Conservation (phyloP, 2,797 vertebrate species). For the Lerista edwardsae region DNA sequence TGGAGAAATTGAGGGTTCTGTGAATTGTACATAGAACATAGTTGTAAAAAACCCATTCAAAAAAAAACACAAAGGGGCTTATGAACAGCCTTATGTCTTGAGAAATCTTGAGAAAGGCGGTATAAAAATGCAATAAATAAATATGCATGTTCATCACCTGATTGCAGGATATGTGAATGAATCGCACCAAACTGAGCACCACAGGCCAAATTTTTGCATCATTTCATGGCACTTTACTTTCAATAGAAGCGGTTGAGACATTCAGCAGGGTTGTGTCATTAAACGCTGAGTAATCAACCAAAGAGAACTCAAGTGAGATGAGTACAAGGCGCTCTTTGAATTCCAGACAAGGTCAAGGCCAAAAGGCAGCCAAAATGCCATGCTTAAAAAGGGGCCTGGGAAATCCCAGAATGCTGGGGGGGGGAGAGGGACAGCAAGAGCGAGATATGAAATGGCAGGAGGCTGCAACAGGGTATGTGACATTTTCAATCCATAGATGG, state of each 20-base stretch:
- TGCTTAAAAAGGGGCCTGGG: background rate
- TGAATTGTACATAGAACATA: no score
- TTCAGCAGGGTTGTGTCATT: background rate
- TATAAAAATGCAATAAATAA: no score
- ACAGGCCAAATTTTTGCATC: background rate
- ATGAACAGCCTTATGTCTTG: no score
- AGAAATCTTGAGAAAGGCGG: no score
- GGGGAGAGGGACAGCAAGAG: no score
- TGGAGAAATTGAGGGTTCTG: no score
- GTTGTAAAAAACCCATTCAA: no score
- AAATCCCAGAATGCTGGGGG: background rate
- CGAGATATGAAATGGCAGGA: no score
- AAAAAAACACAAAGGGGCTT: no score
- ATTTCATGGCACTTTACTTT: background rate
- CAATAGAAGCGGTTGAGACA: background rate
- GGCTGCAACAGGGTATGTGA: no score
- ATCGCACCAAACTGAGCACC: background rate
- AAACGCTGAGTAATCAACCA: background rate
- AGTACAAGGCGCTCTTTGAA: background rate
- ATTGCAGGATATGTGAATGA: background rate
- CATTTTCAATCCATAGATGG: no score
- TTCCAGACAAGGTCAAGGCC: background rate
- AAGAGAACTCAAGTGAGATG: background rate
- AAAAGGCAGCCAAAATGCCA: background rate
- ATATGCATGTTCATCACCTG: background rate